phyloP scores from a whole-genome alignment of 2,113 vertebrate species.

The Sturnus vulgaris region DNA sequence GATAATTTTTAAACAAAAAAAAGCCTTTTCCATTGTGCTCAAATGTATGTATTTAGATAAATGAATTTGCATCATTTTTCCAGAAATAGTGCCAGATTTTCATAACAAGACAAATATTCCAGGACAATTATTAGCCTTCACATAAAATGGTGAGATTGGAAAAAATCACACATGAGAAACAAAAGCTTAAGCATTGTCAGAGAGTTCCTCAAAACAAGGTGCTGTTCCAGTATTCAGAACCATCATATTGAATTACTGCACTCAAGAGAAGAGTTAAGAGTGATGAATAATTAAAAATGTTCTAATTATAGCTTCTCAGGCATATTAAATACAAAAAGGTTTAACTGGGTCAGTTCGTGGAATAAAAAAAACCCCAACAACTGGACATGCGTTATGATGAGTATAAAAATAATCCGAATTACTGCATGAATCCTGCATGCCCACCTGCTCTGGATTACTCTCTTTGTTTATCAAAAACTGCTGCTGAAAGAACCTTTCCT shows the following conservation, averaged over 20 bases:
- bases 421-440: background rate
- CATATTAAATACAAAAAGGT: background rate
- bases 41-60: background rate
- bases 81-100: background rate
- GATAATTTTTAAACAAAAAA: background rate
- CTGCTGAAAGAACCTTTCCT: background rate
- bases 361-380: background rate
- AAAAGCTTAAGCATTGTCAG: background rate
- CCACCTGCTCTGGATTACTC: background rate
- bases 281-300: constrained; percentile 51
- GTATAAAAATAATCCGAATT: background rate
- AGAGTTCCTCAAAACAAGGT: background rate
- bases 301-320: constrained; percentile 12
- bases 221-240: background rate
- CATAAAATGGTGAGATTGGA: background rate
- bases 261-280: background rate
- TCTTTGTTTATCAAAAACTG: background rate
- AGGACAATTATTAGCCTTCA: background rate
- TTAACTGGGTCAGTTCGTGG: background rate
- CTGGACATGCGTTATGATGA: background rate
- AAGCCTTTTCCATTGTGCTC: background rate
- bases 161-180: background rate
- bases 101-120: background rate
- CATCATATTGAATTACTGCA: background rate
- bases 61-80: background rate